Evolutionary conservation across 2,113 vertebrate species (phyloP).

Genomic region (Phrynosoma blainvillii): DNA sequence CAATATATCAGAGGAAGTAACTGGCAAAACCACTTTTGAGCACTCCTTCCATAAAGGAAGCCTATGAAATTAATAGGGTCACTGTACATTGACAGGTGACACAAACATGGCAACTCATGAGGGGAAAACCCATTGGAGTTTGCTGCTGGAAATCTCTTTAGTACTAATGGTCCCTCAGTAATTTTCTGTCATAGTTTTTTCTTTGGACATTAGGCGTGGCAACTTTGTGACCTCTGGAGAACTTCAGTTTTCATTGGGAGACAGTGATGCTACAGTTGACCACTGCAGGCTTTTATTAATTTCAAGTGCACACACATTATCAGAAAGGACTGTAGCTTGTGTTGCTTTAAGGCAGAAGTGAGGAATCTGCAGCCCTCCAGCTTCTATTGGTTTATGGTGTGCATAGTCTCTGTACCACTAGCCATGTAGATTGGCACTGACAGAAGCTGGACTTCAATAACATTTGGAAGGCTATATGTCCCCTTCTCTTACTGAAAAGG

Average conservation of each 20-base stretch:
- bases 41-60: no score
- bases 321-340: background rate
- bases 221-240: background rate
- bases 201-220: background rate
- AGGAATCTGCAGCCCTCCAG: no score
- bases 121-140: background rate
- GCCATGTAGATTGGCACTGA: background rate
- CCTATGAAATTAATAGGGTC: no score
- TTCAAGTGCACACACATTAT: background rate
- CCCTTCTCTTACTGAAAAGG: background rate
- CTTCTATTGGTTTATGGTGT: background rate
- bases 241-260: background rate
- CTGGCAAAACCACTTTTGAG: no score
- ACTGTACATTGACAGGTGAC: no score
- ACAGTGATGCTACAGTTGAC: fast-evolving
- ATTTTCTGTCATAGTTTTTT: background rate
- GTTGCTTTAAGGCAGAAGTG: background rate
- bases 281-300: background rate
- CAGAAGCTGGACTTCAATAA: no score
- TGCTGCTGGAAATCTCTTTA: background rate
- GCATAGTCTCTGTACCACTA: background rate
- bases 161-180: background rate
- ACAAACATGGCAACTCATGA: background rate
- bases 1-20: no score
- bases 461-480: background rate